These are phyloP conservation scores for Morone saxatilis DNA, from an alignment of 2,113 vertebrate genomes.

Conservation along the genomic window DNA sequence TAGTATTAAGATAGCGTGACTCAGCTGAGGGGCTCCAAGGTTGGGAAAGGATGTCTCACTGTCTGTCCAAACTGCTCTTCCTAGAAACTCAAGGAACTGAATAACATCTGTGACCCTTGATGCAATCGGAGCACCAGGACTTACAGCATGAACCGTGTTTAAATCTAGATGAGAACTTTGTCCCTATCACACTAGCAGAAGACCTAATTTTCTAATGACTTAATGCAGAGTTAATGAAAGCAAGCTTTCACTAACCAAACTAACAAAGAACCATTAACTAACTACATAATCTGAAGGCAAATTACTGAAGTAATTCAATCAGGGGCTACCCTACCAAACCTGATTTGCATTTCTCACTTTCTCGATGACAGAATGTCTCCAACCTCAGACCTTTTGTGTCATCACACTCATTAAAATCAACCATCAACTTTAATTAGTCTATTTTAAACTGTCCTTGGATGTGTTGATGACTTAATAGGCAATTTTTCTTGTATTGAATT, in stretches of 20 bases:
- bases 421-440: background rate
- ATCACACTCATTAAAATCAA: background rate
- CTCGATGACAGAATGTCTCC: background rate
- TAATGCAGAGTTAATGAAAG: background rate
- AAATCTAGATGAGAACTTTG: background rate
- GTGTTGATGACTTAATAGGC: background rate
- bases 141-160: background rate
- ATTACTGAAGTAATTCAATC: background rate
- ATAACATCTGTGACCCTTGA: background rate
- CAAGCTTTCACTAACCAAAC: background rate
- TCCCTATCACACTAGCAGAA: background rate
- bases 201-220: background rate
- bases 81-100: background rate
- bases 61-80: background rate
- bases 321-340: background rate
- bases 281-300: background rate
- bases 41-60: background rate
- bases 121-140: background rate
- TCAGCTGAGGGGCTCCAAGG: background rate
- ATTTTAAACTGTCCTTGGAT: background rate
- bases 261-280: no score
- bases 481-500: background rate
- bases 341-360: conserved; percentile 1
- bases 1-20: background rate
- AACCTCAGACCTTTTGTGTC: background rate